These are phyloP conservation scores for Protonibea diacanthus DNA, from an alignment of 2,797 vertebrate genomes.

Conservation along the genomic window DNA sequence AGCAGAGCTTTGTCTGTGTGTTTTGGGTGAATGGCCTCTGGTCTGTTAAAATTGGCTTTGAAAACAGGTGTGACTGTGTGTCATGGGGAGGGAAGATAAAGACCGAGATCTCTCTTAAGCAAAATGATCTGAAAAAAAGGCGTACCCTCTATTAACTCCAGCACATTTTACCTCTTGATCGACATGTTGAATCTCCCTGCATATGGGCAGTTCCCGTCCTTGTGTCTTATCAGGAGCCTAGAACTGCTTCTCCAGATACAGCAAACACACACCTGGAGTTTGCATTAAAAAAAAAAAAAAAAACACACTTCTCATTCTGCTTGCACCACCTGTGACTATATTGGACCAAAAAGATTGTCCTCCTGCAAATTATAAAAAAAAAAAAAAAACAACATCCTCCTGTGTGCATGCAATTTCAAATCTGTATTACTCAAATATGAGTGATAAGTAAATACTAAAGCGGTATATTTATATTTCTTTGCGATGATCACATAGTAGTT, in stretches of 20 bases:
- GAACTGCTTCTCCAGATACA: constrained; percentile 51
- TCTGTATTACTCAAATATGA: constrained; percentile 30
- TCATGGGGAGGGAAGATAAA: constrained; percentile 28
- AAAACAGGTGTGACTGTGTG: constrained; percentile 66
- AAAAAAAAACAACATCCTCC: constrained; percentile 44
- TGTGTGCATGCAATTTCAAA: constrained; percentile 49
- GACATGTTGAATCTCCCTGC: constrained; percentile 29
- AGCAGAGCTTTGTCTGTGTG: constrained; percentile 59
- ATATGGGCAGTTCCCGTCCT: constrained; percentile 31
- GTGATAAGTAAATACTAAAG: constrained; percentile 51
- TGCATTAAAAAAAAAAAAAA: too few relatives aligned
- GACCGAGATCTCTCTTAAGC: constrained; percentile 29
- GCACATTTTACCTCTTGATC: constrained; percentile 41
- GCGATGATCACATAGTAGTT: constrained; percentile 25
- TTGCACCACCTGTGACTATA: constrained; percentile 20
- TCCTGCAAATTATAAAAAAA: constrained; percentile 25
- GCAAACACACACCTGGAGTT: constrained; percentile 48
- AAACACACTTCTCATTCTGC: constrained; percentile 49
- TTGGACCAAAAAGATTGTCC: constrained; percentile 9
- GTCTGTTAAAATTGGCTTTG: constrained; percentile 67
- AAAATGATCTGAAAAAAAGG: constrained; percentile 38
- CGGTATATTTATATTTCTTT: constrained; percentile 11
- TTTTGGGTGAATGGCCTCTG: constrained; percentile 62
- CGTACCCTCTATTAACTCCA: constrained; percentile 30
- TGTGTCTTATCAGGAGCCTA: constrained; percentile 54